Percentiles rank a stretch among this genome's conserved stretches.
Conservation (phyloP, 2,113 vertebrate genomes). For the Typhlomys cinereus region DNA sequence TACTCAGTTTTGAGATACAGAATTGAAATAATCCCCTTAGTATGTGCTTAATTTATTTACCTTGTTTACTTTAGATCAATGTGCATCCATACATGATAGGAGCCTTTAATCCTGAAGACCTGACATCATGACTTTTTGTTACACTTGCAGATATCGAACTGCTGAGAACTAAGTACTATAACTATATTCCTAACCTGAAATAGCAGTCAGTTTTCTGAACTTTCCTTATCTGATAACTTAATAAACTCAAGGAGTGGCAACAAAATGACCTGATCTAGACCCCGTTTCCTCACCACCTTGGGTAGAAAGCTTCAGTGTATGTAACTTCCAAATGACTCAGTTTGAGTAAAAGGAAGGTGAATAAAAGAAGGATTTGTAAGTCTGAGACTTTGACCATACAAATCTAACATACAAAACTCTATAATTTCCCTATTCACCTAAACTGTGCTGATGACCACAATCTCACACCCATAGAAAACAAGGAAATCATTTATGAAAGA, state of each 20-base stretch:
- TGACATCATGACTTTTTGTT: not conserved
- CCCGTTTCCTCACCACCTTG: not conserved
- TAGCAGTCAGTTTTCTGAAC: not conserved
- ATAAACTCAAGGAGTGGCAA: not conserved
- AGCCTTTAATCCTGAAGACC: not conserved
- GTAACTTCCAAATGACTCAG: not conserved
- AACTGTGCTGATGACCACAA: not conserved
- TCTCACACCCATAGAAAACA: not conserved
- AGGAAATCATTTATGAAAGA: not conserved
- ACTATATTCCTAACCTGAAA: not conserved
- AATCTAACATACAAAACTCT: not conserved
- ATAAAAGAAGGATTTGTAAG: not conserved
- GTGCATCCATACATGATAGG: not conserved
- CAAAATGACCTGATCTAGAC: not conserved
- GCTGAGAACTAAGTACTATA: not conserved
- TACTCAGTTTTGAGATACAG: constrained; percentile 51
- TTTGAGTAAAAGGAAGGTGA: not conserved
- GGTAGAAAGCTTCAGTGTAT: not conserved
- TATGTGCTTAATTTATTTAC: constrained; percentile 33
- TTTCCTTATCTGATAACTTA: not conserved
- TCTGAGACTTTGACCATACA: not conserved
- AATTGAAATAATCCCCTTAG: constrained; percentile 48
- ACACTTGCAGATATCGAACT: not conserved
- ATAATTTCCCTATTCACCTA: not conserved
- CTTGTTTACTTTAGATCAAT: constrained; percentile 14